Conservation (phyloP, 2,888 invertebrate genomes). For the Metacarcinus magister region DNA sequence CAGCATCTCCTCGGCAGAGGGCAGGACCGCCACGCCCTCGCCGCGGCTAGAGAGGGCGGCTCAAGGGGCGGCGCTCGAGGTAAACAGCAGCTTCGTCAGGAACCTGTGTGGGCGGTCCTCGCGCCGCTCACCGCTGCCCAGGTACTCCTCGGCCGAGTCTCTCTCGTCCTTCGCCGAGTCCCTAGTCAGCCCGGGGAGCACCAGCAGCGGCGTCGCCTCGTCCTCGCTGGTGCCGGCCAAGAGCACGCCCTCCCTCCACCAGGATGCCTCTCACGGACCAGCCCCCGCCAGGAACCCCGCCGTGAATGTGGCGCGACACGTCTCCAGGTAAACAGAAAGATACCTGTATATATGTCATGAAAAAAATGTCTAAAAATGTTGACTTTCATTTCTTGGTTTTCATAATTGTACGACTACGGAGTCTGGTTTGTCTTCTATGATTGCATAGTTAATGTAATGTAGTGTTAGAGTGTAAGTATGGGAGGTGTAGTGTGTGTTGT, state of each 20-base stretch:
- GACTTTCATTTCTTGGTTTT: constrained; percentile 19
- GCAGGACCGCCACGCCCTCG: constrained; percentile 50
- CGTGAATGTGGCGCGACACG: constrained; percentile 61
- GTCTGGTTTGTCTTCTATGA: not conserved
- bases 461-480: not conserved
- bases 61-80: not conserved
- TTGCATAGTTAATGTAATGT: not conserved
- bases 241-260: constrained; percentile 78
- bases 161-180: constrained; percentile 79
- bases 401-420: not conserved
- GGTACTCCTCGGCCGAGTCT: constrained; percentile 73
- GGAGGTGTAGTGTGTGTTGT: not conserved
- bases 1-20: constrained; percentile 42
- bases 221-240: constrained; percentile 75
- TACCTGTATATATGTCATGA: not conserved
- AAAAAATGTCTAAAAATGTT: not conserved
- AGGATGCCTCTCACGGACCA: constrained; percentile 53
- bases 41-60: constrained; percentile 22
- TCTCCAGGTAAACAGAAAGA: constrained; percentile 63
- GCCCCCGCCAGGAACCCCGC: constrained; percentile 50
- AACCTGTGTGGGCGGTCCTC: constrained; percentile 62
- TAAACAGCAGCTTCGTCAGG: not conserved
- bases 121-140: constrained; percentile 67
- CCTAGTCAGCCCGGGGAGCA: constrained; percentile 72
- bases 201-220: constrained; percentile 17